A percentile compares a stretch with the other conserved stretches of the same genome.
Evolutionary conservation across 2,113 vertebrate genomes (phyloP).

Genomic region (Sarotherodon lohbergeri): DNA sequence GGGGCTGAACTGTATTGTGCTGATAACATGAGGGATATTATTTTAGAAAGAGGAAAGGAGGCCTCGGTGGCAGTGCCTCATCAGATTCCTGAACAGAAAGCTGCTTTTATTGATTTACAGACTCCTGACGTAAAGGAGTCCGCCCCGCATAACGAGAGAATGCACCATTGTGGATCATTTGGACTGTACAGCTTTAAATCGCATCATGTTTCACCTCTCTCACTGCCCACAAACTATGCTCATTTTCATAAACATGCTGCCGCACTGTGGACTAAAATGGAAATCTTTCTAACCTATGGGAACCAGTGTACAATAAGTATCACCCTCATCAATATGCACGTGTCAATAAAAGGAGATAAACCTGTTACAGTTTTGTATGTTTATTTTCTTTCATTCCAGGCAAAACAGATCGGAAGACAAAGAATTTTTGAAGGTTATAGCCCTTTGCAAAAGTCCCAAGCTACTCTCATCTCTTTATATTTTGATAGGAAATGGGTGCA

Average conservation of each 20-base stretch:
- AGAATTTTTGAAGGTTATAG: background rate
- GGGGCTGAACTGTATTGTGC: background rate
- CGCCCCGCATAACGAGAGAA: background rate
- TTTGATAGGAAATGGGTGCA: background rate
- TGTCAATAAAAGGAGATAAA: constrained; percentile 95
- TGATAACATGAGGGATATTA: background rate
- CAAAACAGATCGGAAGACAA: background rate
- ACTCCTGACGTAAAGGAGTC: background rate
- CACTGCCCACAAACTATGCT: background rate
- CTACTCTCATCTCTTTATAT: background rate
- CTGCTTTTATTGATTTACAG: constrained; percentile 30
- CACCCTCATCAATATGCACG: constrained; percentile 87
- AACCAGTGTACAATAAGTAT: background rate
- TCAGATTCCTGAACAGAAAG: background rate
- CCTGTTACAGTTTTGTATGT: background rate
- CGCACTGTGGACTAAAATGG: background rate
- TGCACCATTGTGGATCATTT: constrained; percentile 3
- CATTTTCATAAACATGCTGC: background rate
- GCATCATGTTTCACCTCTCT: background rate
- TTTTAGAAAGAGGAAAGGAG: constrained; percentile 10
- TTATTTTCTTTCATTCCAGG: background rate
- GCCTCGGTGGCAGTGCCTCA: background rate
- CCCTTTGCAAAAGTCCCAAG: background rate
- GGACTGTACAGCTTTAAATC: background rate
- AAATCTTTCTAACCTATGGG: background rate